Evolutionary conservation across 2,888 invertebrate species (phyloP).

Genomic region (Bombylius discolor): DNA sequence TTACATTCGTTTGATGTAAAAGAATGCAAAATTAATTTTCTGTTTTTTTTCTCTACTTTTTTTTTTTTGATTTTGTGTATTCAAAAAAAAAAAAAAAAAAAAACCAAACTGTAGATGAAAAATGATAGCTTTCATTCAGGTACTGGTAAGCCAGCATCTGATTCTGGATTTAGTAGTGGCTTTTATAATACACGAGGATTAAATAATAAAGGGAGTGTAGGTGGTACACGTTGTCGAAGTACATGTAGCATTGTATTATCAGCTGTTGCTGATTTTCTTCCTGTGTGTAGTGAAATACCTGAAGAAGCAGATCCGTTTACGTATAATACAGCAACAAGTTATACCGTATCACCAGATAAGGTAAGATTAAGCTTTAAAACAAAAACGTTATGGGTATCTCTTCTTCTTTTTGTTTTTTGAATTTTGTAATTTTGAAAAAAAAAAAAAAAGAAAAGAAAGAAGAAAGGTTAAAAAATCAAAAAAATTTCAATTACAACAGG

Average conservation of each 20-base stretch:
- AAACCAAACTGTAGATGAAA: conserved; percentile 2
- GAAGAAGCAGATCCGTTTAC: conserved; percentile 27
- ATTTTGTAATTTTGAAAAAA: too few species aligned
- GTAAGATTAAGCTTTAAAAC: conserved; percentile 11
- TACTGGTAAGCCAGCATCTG: conserved; percentile 28
- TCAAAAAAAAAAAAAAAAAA: too few species aligned
- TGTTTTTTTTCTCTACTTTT: background rate
- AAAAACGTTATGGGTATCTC: too few species aligned
- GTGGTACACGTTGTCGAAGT: conserved; percentile 43
- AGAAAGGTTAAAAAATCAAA: too few species aligned
- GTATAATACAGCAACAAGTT: conserved; percentile 27
- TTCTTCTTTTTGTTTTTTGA: too few species aligned
- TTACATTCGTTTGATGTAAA: too few species aligned
- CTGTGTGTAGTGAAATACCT: conserved; percentile 15
- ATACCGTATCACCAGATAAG: conserved; percentile 29
- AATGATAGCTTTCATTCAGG: conserved; percentile 30
- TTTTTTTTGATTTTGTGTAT: background rate
- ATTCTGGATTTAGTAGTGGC: conserved; percentile 45
- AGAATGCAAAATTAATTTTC: too few species aligned
- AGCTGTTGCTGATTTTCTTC: conserved; percentile 35
- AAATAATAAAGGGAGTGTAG: conserved; percentile 6
- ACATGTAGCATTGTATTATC: conserved; percentile 56
- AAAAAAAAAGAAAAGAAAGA: too few species aligned
- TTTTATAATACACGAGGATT: conserved; percentile 27
- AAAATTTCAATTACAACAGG: background rate